These are phyloP conservation scores for Ameiurus melas DNA, from an alignment of 2,113 vertebrate genomes.

Conservation along the genomic window DNA sequence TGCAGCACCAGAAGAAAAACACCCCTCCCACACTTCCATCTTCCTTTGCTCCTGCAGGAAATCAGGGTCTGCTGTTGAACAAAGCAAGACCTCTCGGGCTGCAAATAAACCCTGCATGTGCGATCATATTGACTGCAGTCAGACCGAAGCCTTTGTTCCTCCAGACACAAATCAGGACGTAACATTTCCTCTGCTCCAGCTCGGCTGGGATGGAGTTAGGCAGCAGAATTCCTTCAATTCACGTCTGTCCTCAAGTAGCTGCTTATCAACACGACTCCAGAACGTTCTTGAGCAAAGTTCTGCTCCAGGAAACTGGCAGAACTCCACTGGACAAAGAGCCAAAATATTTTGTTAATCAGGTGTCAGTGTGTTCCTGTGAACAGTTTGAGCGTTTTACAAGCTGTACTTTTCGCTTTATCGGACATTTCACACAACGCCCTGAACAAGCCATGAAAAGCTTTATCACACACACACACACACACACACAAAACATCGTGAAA, in stretches of 20 bases:
- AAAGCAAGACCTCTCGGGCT: constrained; percentile 28
- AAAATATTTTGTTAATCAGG: not conserved
- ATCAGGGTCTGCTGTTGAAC: constrained; percentile 18
- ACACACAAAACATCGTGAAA: not conserved
- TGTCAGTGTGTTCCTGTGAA: not conserved
- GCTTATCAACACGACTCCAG: not conserved
- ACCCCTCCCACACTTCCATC: constrained; percentile 32
- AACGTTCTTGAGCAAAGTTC: not conserved
- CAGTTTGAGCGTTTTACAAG: not conserved
- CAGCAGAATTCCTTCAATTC: not conserved
- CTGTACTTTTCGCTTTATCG: not conserved
- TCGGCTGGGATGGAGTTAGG: not conserved
- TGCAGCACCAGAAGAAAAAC: not conserved
- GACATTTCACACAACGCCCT: not conserved
- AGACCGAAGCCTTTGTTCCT: constrained; percentile 40
- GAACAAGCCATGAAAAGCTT: not conserved
- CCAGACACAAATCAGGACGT: constrained; percentile 18
- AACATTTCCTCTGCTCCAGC: constrained; percentile 18
- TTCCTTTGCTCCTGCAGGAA: constrained; percentile 10
- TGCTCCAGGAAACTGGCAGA: not conserved
- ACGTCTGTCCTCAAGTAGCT: not conserved
- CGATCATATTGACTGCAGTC: constrained; percentile 22
- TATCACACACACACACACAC: no score
- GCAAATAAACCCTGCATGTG: constrained; percentile 36
- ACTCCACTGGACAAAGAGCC: not conserved